Evolutionary conservation across 2,797 vertebrate species (phyloP), one percentile per base, ranked within the genome.

Genomic region (Trachops cirrhosus): DNA sequence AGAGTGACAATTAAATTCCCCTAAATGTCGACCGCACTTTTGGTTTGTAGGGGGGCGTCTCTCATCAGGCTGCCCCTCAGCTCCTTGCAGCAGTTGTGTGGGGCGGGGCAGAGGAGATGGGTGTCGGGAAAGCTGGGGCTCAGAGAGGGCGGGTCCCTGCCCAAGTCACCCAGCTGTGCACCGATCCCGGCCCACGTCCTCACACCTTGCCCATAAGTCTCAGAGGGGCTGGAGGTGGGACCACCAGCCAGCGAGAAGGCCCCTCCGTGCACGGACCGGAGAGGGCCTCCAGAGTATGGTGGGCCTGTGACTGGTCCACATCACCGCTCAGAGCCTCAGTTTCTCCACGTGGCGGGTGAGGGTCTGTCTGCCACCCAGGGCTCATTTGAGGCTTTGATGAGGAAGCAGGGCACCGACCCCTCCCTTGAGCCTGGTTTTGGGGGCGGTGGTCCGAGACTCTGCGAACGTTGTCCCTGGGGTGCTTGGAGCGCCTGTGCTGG

Each of bases 401-500:
- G 37, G 41, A 88, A 41, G 26, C 18, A 52, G 54, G 68, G 46
- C 24, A 1, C 6, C 11, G 64, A 9, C 22, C 50, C 29, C 68
- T 82, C 12, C 9, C 46, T 15, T 24, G 7, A 7, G 15, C 8
- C n/a, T 0, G 5, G 73, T 15, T 46, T 1, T 3, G 78, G 78
- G 54, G 54, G 52, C 44, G 22, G 3, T 24, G 54, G 18, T 6
- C 48, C 29, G 18, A 7, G 85, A 50, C 48, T 37, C 52, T n/a
- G 73, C 19, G 18, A 0, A 26, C 0, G 0, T 9, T 1, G 0
- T 37, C 59, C 39, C 74, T 77, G 15, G 7, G 6, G 11, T 22
- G 37, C 78, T 34, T 1, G 19, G 70, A 32, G 10, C 18, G 26
- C 46, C 67, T 8, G n/a, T 10, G 16, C 32, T 4, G 10, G 82